phyloP scores from a whole-genome alignment of 1,140 invertebrate genomes.

The Microplitis demolitor region DNA sequence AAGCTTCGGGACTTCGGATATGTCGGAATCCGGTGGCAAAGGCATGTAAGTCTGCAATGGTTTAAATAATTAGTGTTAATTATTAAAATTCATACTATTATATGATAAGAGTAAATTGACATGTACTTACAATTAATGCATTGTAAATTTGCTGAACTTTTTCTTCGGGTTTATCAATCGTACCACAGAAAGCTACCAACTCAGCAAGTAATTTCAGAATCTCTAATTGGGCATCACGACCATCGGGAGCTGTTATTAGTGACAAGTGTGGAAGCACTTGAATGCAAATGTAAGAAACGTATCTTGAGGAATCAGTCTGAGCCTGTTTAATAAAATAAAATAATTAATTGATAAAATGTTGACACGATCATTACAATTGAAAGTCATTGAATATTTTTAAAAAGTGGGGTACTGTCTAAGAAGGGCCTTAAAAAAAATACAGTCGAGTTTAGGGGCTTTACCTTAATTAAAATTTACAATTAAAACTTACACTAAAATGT shows the following conservation, averaged over 20 bases:
- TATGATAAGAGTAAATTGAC: constrained; percentile 13
- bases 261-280: constrained; percentile 75
- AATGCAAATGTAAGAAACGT: constrained; percentile 85
- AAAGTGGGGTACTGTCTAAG: too few species aligned
- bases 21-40: constrained; percentile 74
- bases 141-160: constrained; percentile 79
- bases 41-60: constrained; percentile 73
- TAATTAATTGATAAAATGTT: too few species aligned
- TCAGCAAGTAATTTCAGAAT: constrained; percentile 88
- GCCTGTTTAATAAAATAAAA: constrained; percentile 65
- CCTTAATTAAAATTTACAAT: not conserved
- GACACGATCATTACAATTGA: too few species aligned
- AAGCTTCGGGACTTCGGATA: constrained; percentile 71
- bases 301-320: constrained; percentile 85
- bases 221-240: constrained; percentile 77
- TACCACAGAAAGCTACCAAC: constrained; percentile 76
- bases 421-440: too few species aligned
- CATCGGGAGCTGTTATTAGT: constrained; percentile 65
- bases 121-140: constrained; percentile 74
- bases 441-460: too few species aligned
- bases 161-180: constrained; percentile 74
- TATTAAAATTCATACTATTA: constrained; percentile 26
- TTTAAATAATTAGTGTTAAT: constrained; percentile 5
- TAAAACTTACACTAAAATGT: constrained; percentile 81
- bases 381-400: too few species aligned